Conservation (phyloP, 2,888 invertebrate genomes). For the Coenonympha arcania region DNA sequence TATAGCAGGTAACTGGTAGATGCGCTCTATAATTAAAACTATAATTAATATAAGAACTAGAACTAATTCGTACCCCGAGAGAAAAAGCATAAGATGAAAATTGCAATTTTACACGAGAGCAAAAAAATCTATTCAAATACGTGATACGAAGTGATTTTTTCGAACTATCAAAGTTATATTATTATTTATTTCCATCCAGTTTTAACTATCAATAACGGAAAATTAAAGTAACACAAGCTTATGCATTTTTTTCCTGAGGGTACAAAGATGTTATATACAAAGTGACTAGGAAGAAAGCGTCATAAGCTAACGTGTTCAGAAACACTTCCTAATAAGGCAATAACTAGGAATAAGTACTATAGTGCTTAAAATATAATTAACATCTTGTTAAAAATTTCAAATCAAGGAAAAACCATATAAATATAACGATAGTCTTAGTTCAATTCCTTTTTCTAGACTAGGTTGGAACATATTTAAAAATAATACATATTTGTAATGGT, state of each 20-base stretch:
- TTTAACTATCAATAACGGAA: background rate
- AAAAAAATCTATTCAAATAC: no score
- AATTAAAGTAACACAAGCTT: background rate
- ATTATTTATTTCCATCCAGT: background rate
- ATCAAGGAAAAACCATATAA: conserved; percentile 1
- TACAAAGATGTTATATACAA: conserved; percentile 28
- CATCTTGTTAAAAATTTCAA: background rate
- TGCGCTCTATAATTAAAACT: no score
- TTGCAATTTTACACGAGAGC: no score
- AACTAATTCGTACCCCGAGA: no score
- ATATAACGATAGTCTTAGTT: background rate
- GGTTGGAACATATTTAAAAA: background rate
- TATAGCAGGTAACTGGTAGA: no score
- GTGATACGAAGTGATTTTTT: no score
- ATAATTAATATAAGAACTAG: no score
- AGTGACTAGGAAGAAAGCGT: conserved; percentile 46
- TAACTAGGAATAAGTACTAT: no score
- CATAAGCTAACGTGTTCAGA: conserved; percentile 34
- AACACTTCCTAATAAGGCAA: conserved; percentile 53
- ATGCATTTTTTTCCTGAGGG: no score
- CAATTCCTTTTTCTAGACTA: conserved; percentile 7
- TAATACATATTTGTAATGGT: no score
- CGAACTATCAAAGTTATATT: no score
- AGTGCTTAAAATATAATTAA: conserved; percentile 16
- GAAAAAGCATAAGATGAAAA: no score